Conservation (phyloP, 2,797 vertebrate genomes). For the Hydrolagus colliei region DNA sequence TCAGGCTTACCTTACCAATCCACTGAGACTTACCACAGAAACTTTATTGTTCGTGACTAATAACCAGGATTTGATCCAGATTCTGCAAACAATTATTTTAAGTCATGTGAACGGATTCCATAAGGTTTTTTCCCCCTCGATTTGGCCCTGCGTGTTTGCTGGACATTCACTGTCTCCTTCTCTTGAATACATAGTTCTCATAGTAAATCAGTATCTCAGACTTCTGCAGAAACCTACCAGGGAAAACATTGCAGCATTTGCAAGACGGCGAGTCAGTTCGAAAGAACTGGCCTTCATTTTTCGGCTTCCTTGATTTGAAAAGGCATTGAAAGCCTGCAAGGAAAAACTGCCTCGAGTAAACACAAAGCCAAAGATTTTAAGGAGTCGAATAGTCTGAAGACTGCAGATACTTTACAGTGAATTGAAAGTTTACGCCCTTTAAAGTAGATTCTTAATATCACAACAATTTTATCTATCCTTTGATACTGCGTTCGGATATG, state of each 20-base stretch:
- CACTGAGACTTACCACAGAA: conserved; percentile 25
- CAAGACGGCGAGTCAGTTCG: not conserved
- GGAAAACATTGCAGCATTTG: conserved; percentile 13
- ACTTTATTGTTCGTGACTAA: conserved; percentile 27
- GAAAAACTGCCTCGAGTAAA: not conserved
- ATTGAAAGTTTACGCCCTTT: not conserved
- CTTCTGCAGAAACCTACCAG: conserved; percentile 21
- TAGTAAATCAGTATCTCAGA: conserved; percentile 11
- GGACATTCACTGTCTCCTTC: not conserved
- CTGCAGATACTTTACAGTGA: conserved; percentile 1
- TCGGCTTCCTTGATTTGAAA: not conserved
- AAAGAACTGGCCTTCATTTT: not conserved
- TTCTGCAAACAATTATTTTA: conserved; percentile 32
- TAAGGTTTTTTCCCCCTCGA: conserved; percentile 21
- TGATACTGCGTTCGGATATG: conserved; percentile 20
- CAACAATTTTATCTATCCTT: conserved; percentile 23
- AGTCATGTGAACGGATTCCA: conserved; percentile 32
- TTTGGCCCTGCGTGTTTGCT: conserved; percentile 19
- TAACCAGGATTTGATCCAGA: conserved; percentile 31
- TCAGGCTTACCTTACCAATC: conserved; percentile 6
- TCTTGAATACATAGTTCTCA: conserved; percentile 20
- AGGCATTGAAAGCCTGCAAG: not conserved
- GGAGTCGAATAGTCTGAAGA: not conserved
- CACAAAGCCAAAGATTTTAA: conserved; percentile 1
- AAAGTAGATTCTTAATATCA: conserved; percentile 26